phyloP scores from a whole-genome alignment of 1,140 invertebrate species.

The Drosophila guanche region DNA sequence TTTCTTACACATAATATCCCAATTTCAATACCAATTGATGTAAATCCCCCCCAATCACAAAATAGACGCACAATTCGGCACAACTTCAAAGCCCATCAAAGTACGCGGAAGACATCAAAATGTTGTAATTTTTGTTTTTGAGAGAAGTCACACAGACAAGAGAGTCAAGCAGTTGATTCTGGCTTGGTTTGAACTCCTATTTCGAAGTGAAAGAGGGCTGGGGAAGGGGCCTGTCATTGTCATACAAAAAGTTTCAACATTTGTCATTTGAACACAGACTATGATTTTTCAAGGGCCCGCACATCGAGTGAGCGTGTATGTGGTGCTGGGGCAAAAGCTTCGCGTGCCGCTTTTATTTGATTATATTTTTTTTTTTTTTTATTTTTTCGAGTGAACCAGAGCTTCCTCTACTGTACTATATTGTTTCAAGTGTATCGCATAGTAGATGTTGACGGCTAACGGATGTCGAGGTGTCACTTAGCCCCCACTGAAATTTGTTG shows the following conservation, averaged over 20 bases:
- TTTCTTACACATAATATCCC: not conserved
- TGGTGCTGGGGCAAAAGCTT: slow-evolving; percentile 33
- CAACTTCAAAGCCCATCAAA: slow-evolving; percentile 30
- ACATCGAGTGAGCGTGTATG: slow-evolving; percentile 31
- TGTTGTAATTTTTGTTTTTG: slow-evolving; percentile 11
- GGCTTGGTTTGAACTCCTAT: slow-evolving; percentile 10
- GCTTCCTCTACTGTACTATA: slow-evolving; percentile 24
- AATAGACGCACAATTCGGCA: slow-evolving; percentile 4
- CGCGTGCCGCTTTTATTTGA: slow-evolving; percentile 56
- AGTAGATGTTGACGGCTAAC: slow-evolving; percentile 21
- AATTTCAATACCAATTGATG: not conserved
- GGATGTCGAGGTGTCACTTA: slow-evolving; percentile 42
- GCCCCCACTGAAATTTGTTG: slow-evolving; percentile 11
- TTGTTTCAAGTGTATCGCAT: slow-evolving; percentile 46
- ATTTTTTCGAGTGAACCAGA: slow-evolving; percentile 22
- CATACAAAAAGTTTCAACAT: slow-evolving; percentile 38
- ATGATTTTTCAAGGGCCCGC: slow-evolving; percentile 59
- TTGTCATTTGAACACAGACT: slow-evolving; percentile 64
- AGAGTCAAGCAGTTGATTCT: slow-evolving; percentile 37
- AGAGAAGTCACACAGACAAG: slow-evolving; percentile 10
- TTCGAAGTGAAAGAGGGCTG: too few relatives aligned
- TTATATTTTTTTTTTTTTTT: slow-evolving; percentile 47
- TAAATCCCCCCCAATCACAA: not conserved
- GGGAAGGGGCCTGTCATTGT: slow-evolving; percentile 21
- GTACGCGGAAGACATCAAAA: slow-evolving; percentile 13